Evolutionary conservation across 2,113 vertebrate species (phyloP).

Genomic region (Columba livia): DNA sequence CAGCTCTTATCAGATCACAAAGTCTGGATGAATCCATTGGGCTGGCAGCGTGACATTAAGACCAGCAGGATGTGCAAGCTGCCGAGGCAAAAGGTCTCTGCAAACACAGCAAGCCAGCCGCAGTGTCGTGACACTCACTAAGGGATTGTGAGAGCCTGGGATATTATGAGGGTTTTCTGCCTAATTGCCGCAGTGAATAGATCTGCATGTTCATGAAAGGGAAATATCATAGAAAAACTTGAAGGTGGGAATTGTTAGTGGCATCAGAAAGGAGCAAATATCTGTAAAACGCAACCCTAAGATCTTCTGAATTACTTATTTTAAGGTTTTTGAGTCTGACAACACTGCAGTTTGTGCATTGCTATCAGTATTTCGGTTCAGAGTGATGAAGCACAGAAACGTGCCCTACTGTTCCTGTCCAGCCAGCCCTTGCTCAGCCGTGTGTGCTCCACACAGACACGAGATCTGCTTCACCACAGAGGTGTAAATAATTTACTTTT

Average conservation of each 20-base stretch:
- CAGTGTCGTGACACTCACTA: accelerated
- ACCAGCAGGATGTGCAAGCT: background rate
- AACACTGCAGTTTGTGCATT: background rate
- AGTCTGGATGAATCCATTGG: background rate
- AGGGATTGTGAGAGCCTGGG: background rate
- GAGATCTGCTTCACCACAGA: background rate
- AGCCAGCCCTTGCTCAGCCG: background rate
- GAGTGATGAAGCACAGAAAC: background rate
- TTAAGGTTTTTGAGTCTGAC: background rate
- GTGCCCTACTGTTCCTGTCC: accelerated
- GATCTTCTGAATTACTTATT: background rate
- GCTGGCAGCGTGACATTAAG: background rate
- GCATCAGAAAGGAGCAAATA: background rate
- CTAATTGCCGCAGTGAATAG: background rate
- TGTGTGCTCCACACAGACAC: background rate
- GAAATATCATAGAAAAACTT: background rate
- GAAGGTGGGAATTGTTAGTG: background rate
- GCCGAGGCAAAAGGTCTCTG: background rate
- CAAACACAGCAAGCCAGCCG: accelerated
- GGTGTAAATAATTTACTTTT: background rate
- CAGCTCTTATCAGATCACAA: background rate
- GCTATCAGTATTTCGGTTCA: background rate
- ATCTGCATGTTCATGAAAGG: background rate
- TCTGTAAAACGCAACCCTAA: background rate
- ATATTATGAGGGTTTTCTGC: background rate